Evolutionary conservation across 92 coral and sea anemone genomes (phyloP).

Genomic region (Epizoanthus fatuus): DNA sequence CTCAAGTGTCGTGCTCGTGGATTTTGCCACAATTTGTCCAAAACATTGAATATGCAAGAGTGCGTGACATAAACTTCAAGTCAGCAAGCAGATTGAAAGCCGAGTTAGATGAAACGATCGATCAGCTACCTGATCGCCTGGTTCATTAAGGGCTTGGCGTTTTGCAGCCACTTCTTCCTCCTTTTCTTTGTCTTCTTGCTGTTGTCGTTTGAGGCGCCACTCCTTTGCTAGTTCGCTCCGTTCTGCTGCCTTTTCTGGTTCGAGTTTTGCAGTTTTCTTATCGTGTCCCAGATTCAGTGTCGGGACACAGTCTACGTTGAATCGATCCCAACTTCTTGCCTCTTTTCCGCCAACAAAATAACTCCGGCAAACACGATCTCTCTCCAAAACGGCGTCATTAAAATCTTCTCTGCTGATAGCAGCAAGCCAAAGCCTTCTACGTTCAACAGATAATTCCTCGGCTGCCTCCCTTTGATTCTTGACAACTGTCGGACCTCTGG

Average conservation of each 20-base stretch:
- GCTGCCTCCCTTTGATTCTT: conserved; percentile 28
- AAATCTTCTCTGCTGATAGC: conserved; percentile 27
- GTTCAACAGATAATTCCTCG: background rate
- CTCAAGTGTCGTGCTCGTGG: too few species aligned
- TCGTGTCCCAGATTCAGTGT: conserved; percentile 36
- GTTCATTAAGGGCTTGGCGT: too few species aligned
- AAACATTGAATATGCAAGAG: too few species aligned
- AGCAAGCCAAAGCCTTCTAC: conserved; percentile 22
- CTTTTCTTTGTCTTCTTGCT: too few species aligned
- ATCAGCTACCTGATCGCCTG: too few species aligned
- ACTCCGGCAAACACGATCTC: conserved; percentile 19
- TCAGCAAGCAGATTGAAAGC: too few species aligned
- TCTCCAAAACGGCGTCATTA: conserved; percentile 27
- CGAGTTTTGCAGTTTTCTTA: background rate
- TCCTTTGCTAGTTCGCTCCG: conserved; percentile 19
- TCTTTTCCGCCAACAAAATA: conserved; percentile 40
- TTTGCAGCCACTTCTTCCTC: too few species aligned
- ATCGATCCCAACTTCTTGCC: conserved; percentile 42
- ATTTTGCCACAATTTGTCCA: too few species aligned
- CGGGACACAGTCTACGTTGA: conserved; percentile 47
- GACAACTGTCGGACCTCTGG: conserved; percentile 26
- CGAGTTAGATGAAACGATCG: too few species aligned
- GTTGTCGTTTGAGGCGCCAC: background rate
- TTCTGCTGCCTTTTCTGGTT: conserved; percentile 37
- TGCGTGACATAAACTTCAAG: too few species aligned